phyloP scores from a whole-genome alignment of 2,113 vertebrate genomes.

The Copsychus sechellarum region DNA sequence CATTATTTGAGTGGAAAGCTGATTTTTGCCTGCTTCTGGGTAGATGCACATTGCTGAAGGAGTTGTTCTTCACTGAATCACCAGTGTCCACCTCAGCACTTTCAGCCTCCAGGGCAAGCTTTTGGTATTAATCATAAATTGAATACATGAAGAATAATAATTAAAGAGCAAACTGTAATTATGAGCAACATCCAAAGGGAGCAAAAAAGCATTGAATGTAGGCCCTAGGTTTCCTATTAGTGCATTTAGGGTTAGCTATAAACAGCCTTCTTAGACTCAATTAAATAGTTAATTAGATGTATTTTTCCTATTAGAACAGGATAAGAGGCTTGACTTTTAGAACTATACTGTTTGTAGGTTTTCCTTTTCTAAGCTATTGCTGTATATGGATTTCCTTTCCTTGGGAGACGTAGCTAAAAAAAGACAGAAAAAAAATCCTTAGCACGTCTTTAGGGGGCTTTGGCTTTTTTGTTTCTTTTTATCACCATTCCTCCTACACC shows the following conservation, averaged over 20 bases:
- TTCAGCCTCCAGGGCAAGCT: constrained; percentile 55
- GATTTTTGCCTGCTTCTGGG: neutral
- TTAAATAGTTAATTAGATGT: constrained; percentile 66
- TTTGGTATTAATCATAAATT: constrained; percentile 73
- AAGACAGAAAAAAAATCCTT: neutral
- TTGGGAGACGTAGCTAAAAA: neutral
- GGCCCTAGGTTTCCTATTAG: constrained; percentile 61
- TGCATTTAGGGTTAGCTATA: constrained; percentile 70
- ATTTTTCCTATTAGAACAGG: constrained; percentile 52
- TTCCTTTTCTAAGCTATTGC: neutral
- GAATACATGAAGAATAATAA: constrained; percentile 73
- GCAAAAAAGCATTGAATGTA: constrained; percentile 47
- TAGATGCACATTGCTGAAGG: neutral
- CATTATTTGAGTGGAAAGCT: neutral
- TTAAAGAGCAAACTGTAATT: constrained; percentile 76
- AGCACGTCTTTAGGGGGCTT: neutral
- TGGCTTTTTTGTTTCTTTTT: neutral
- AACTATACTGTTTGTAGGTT: neutral
- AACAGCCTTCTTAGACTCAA: constrained; percentile 66
- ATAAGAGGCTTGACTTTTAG: constrained; percentile 38
- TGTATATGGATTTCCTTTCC: neutral
- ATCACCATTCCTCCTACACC: neutral
- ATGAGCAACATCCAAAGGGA: constrained; percentile 73
- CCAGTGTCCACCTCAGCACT: constrained; percentile 63
- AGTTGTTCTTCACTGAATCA: constrained; percentile 32